Percentiles rank a stretch among this genome's conserved stretches.
These are phyloP conservation scores for Callosobruchus maculatus DNA, from an alignment of 2,888 invertebrate genomes.

Conservation along the genomic window DNA sequence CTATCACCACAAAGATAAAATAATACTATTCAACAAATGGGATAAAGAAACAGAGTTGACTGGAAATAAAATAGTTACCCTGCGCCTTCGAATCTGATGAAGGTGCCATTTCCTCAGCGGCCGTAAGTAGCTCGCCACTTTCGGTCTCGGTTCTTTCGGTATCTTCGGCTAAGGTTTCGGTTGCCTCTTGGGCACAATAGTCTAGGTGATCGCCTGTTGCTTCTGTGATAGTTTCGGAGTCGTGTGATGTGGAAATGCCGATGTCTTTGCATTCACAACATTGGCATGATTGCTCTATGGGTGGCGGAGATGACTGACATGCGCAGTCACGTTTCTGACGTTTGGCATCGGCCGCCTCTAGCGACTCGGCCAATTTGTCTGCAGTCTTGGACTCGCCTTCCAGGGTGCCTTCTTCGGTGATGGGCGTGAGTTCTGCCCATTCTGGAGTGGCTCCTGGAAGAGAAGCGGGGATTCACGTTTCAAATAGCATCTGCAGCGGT, in stretches of 20 bases:
- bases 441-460: background rate
- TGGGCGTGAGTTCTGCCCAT: background rate
- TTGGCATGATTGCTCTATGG: constrained; percentile 32
- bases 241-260: constrained; percentile 27
- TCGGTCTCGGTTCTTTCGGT: background rate
- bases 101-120: background rate
- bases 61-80: background rate
- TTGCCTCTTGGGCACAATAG: background rate
- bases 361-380: background rate
- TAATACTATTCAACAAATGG: background rate
- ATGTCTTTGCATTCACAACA: constrained; percentile 32
- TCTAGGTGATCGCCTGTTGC: background rate
- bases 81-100: background rate
- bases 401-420: background rate
- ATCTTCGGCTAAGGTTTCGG: background rate
- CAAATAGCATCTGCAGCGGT: background rate
- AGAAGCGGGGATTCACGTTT: background rate
- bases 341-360: constrained; percentile 11
- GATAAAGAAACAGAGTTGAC: too few relatives aligned
- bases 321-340: constrained; percentile 23
- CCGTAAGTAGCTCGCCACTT: background rate
- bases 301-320: constrained; percentile 28
- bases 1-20: background rate
- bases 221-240: constrained; percentile 27
- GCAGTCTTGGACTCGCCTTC: constrained; percentile 3